Conservation (phyloP, 2,113 vertebrate genomes). For the Nanorana parkeri region DNA sequence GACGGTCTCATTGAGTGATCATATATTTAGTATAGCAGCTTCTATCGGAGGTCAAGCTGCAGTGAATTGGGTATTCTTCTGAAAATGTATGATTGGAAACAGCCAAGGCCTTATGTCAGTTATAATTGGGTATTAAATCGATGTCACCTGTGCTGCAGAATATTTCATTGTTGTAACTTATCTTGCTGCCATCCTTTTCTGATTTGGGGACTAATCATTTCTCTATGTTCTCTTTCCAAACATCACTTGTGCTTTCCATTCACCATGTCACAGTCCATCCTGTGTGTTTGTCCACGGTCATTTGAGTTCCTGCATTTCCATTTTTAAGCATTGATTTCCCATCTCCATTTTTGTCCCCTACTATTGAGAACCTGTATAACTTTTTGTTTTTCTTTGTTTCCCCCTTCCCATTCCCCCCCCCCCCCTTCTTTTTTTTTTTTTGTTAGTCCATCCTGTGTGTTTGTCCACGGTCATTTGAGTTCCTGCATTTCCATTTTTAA, state of each 20-base stretch:
- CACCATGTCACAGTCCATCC: constrained; percentile 33
- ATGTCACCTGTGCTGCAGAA: not conserved
- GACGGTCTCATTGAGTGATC: not conserved
- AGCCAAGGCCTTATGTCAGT: too few relatives aligned
- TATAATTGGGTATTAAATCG: too few relatives aligned
- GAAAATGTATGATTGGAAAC: too few relatives aligned
- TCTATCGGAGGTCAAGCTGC: too few relatives aligned
- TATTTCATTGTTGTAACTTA: not conserved
- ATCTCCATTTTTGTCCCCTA: constrained; percentile 18
- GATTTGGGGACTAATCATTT: constrained; percentile 5
- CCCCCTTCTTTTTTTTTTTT: not conserved
- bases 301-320: constrained; percentile 40
- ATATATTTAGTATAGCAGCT: too few relatives aligned
- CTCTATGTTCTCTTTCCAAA: constrained; percentile 35
- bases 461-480: constrained; percentile 40
- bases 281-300: constrained; percentile 48
- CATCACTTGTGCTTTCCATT: not conserved
- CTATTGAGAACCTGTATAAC: constrained; percentile 37
- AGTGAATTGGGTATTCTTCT: too few relatives aligned
- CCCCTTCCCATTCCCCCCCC: not conserved
- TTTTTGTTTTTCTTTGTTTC: constrained; percentile 28
- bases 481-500: constrained; percentile 42
- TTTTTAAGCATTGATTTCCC: constrained; percentile 35
- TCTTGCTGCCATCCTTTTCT: not conserved
- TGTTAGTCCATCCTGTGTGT: constrained; percentile 44